phyloP scores from a whole-genome alignment of 2,888 invertebrate genomes.

The Melanchra persicariae region DNA sequence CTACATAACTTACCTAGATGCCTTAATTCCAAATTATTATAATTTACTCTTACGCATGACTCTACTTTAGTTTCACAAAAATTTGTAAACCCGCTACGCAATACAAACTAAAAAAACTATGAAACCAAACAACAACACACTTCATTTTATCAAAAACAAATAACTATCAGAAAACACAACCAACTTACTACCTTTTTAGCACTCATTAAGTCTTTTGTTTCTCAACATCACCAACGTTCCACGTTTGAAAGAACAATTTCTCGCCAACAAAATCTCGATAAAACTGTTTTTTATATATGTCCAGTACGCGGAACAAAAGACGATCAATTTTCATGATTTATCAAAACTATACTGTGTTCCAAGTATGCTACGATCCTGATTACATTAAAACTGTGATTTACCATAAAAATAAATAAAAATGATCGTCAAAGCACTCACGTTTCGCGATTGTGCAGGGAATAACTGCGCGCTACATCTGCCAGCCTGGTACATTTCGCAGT shows the following conservation, averaged over 20 bases:
- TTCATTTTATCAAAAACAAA: background rate
- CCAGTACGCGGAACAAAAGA: slow-evolving; percentile 33
- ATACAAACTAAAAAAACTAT: no score
- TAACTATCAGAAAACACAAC: background rate
- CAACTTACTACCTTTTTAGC: background rate
- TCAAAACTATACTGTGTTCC: background rate
- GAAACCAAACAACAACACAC: background rate
- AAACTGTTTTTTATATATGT: slow-evolving; percentile 12
- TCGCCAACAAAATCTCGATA: slow-evolving; percentile 5
- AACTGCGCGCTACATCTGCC: slow-evolving; percentile 11
- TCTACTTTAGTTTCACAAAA: no score
- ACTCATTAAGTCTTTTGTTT: slow-evolving; percentile 23
- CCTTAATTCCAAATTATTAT: no score
- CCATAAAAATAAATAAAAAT: slow-evolving; percentile 11
- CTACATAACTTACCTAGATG: no score
- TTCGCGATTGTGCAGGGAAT: slow-evolving; percentile 40
- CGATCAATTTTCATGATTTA: slow-evolving; percentile 28
- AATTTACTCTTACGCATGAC: no score
- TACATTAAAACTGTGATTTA: slow-evolving; percentile 2
- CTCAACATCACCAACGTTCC: slow-evolving; percentile 24
- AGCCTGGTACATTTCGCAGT: slow-evolving; percentile 31
- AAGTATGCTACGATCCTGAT: background rate
- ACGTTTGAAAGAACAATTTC: slow-evolving; percentile 16
- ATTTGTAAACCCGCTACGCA: no score
- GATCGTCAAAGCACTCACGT: slow-evolving; percentile 35